Conservation (phyloP, 1,140 invertebrate genomes). For the Archivesica marissinica region DNA sequence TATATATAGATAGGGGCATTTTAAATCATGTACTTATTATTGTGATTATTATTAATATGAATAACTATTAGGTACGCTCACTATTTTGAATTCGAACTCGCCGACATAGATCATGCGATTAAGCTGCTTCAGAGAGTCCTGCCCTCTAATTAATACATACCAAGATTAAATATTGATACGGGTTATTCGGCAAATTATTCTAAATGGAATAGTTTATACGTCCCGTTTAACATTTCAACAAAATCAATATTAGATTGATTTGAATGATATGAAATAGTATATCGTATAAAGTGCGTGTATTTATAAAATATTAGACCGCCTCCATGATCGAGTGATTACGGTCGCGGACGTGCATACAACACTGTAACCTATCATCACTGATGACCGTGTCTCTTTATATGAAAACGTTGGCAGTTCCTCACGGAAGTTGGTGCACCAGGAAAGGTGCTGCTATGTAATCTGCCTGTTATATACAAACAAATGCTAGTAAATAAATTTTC, state of each 20-base stretch:
- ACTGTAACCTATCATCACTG: too few relatives aligned
- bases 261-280: neutral
- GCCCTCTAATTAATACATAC: neutral
- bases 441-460: too few relatives aligned
- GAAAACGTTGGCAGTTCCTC: too few relatives aligned
- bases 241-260: slow-evolving; percentile 31
- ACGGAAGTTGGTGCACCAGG: too few relatives aligned
- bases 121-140: neutral
- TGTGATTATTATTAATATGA: neutral
- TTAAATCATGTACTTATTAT: neutral
- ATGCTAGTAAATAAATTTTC: too few relatives aligned
- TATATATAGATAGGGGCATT: too few relatives aligned
- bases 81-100: neutral
- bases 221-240: slow-evolving; percentile 30
- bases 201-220: slow-evolving; percentile 9
- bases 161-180: neutral
- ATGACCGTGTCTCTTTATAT: too few relatives aligned
- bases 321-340: too few relatives aligned
- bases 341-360: too few relatives aligned
- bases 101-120: neutral
- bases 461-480: too few relatives aligned
- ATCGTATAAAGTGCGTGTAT: too few relatives aligned
- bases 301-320: too few relatives aligned
- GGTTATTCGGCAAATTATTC: slow-evolving; percentile 8
- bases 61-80: neutral